A percentile compares a stretch with the other conserved stretches of the same genome.
Conservation (phyloP, 2,888 invertebrate species). For the Acrobasis repandana region DNA sequence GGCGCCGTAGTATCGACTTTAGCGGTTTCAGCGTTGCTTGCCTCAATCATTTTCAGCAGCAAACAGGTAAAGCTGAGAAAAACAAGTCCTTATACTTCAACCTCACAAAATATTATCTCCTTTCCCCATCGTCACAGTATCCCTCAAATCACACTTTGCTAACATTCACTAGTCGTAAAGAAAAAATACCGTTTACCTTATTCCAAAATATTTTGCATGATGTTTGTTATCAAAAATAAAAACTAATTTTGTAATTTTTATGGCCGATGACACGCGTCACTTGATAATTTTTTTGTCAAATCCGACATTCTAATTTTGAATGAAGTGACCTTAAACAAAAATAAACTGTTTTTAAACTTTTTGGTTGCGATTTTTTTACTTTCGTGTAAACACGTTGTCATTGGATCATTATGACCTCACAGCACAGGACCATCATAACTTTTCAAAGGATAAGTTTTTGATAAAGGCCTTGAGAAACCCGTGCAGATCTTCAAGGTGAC, state of each 20-base stretch:
- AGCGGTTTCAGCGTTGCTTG: slow-evolving; percentile 61
- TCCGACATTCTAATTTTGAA: slow-evolving; percentile 64
- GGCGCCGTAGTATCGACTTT: slow-evolving; percentile 48
- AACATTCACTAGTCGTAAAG: slow-evolving; percentile 15
- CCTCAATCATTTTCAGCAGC: slow-evolving; percentile 69
- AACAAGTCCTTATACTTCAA: slow-evolving; percentile 27
- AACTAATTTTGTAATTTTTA: slow-evolving; percentile 69
- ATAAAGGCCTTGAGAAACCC: too few relatives aligned
- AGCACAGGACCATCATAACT: too few relatives aligned
- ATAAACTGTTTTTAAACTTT: background rate
- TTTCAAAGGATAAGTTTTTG: too few relatives aligned
- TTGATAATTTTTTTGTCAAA: slow-evolving; percentile 54
- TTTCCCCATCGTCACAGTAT: slow-evolving; percentile 10
- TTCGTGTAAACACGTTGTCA: background rate
- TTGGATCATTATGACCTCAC: background rate
- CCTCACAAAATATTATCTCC: slow-evolving; percentile 11
- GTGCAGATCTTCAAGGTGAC: too few relatives aligned
- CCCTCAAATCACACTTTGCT: background rate
- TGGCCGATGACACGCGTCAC: slow-evolving; percentile 67
- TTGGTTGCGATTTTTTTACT: slow-evolving; percentile 25
- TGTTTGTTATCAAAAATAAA: slow-evolving; percentile 66
- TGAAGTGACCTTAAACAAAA: slow-evolving; percentile 19
- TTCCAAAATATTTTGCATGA: slow-evolving; percentile 64
- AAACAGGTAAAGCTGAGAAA: slow-evolving; percentile 38
- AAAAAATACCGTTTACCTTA: slow-evolving; percentile 52